Evolutionary conservation across 1,140 invertebrate species (phyloP), one percentile per base, ranked within the genome.

Genomic region (Drosophila pruinosa): DNA sequence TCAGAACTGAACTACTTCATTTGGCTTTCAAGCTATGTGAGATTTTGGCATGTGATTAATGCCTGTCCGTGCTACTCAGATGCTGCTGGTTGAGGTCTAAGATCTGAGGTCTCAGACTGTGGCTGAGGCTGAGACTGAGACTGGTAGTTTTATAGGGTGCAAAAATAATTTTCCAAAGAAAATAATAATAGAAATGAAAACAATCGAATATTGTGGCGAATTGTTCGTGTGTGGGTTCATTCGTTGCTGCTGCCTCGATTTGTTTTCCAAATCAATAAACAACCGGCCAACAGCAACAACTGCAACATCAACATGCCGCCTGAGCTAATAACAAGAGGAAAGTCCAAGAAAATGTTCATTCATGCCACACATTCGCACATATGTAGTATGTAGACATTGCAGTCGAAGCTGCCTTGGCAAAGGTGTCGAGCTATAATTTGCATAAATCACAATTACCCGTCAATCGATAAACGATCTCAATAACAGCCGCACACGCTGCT

Each of bases 401-500:
- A 43, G 12, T 1, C 8, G 5, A 8, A n/a, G 24, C 48, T 45
- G 48, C 19, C 45, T 26, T 26, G 45, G 61, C 52, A 45, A 72
- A 88, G 74, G 81, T 82, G 81, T 86, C 67, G 70, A 81, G 36
- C 54, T 58, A 41, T 45, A 81, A 88, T 86, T 88, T 86, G 78
- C 81, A 86, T 86, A 86, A 86, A 88, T 86, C 83, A 88, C 81
- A 86, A 86, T 86, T 86, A 88, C 78, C 68, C 82, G 82, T 82
- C 81, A 78, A 80, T 78, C 78, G 81, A 86, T 86, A 72, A 72
- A 62, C 77, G 81, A 85, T 85, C 82, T 64, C 58, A 58, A 69
- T 36, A 52, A 43, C 58, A 39, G 67, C 57, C 34, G 38, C 41
- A 10, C 41, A 7, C 2, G 14, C 12, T 12, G 12, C 34, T 12